Conservation (phyloP, 2,797 vertebrate genomes). For the Remorina albescens region DNA sequence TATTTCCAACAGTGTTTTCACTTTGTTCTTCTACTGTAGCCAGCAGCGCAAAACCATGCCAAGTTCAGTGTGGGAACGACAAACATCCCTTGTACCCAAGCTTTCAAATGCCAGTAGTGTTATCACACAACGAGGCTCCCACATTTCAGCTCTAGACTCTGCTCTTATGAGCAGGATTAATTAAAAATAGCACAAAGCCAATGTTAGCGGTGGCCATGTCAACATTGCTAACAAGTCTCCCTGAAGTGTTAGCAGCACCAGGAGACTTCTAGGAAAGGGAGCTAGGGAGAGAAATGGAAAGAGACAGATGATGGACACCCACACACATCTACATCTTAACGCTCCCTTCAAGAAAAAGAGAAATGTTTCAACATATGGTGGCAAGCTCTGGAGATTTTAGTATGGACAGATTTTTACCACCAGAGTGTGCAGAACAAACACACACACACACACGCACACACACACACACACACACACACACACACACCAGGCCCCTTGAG, state of each 20-base stretch:
- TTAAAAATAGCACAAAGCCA: constrained; percentile 76
- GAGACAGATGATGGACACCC: constrained; percentile 28
- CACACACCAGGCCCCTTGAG: neutral
- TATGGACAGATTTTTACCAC: constrained; percentile 3
- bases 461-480: neutral
- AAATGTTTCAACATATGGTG: neutral
- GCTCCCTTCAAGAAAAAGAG: too few species aligned
- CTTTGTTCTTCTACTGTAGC: constrained; percentile 60
- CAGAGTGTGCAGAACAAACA: neutral
- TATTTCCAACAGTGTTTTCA: constrained; percentile 66
- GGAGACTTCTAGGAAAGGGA: constrained; percentile 47
- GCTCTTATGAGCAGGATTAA: constrained; percentile 70
- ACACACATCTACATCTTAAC: neutral
- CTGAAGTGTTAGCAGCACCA: constrained; percentile 27
- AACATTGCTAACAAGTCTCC: constrained; percentile 68
- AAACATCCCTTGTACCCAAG: constrained; percentile 82
- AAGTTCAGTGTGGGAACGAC: constrained; percentile 83
- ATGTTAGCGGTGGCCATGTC: constrained; percentile 78
- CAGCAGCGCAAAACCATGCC: constrained; percentile 69
- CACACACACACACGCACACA: neutral
- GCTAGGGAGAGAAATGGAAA: constrained; percentile 20
- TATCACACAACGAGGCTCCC: constrained; percentile 74
- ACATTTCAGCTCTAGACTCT: constrained; percentile 58
- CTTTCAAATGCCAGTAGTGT: constrained; percentile 69
- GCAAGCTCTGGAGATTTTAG: neutral